Base-by-base conservation (phyloP, 2,113 vertebrate species). In the Nipponia nippon region DNA sequence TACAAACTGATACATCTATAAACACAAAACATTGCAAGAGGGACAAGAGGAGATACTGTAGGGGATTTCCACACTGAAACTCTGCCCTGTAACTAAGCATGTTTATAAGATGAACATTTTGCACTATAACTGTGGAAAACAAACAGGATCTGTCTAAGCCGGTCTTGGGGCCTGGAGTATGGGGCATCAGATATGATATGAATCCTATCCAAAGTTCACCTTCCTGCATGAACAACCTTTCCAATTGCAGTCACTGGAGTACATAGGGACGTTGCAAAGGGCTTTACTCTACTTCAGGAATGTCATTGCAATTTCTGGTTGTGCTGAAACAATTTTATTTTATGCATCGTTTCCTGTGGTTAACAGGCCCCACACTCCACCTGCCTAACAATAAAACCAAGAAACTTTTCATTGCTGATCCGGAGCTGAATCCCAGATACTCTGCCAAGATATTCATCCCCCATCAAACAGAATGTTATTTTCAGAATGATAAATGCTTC, bases 271-370 rank as follows among this genome's bases (percentile, higher is more conserved):
- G 38, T 10, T 83, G 19, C 11, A 72, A 49, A 73, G 25, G 11
- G 6, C 20, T 82, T 82, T 44, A 38, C 61, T 73, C 23, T 38
- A 3, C 42, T 52, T 73, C 52, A 81, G 23, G 49, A 82, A 46
- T 30, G 47, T 27, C 55, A 8, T 7, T 81, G 30, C 29, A 72
- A 16, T 58, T 93, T 65, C 49, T 88, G 36, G 5, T 46, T 85
- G 15, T 87, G 71, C 56, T 85, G 73, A 66, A 89, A 34, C 8
- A 73, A 36, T 85, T 93, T 84, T 62, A 88, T 90, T 94, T 92
- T 77, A 77, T 91, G 82, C 78, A 61, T 52, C 8, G 0, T 76
- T 80, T 80, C 25, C 62, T 47, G 17, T 42, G 40, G 30, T 88
- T 91, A 70, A 53, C 49, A 80, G 46, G 42, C 12, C 40, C 49